phyloP scores from a whole-genome alignment of 2,888 invertebrate genomes.

The Sympetrum striolatum region DNA sequence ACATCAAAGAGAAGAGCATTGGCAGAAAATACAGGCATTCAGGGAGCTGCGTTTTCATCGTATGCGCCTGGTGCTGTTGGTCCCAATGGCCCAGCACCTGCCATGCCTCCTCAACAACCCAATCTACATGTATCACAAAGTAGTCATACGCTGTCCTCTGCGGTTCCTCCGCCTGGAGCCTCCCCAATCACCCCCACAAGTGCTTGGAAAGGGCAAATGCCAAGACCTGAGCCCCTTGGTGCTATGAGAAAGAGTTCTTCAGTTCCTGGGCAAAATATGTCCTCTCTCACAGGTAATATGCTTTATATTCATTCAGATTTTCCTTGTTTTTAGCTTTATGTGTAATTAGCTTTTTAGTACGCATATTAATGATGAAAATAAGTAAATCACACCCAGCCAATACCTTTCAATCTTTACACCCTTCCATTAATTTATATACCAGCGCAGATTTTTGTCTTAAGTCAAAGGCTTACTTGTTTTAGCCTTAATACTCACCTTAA shows the following conservation, averaged over 20 bases:
- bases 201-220: slow-evolving; percentile 9
- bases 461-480: too few species aligned
- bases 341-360: too few species aligned
- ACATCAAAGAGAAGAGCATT: slow-evolving; percentile 76
- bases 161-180: slow-evolving; percentile 48
- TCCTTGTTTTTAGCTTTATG: not conserved
- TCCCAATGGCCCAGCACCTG: not conserved
- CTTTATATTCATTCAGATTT: not conserved
- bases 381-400: too few species aligned
- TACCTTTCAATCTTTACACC: too few species aligned
- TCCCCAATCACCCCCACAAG: not conserved
- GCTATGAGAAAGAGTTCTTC: slow-evolving; percentile 49
- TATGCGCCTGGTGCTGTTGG: slow-evolving; percentile 39
- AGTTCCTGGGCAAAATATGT: slow-evolving; percentile 56
- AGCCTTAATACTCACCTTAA: too few species aligned
- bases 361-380: too few species aligned
- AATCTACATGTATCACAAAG: slow-evolving; percentile 56
- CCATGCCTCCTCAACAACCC: slow-evolving; percentile 55
- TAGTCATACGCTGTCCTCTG: slow-evolving; percentile 52
- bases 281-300: not conserved
- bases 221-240: slow-evolving; percentile 7
- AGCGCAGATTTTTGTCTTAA: too few species aligned
- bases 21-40: slow-evolving; percentile 65
- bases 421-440: too few species aligned
- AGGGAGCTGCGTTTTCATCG: slow-evolving; percentile 36